Percentiles rank a stretch among this genome's conserved stretches.
These are phyloP conservation scores for Megaustenia siamemsis DNA, from an alignment of 2,888 invertebrate genomes.

Conservation along the genomic window DNA sequence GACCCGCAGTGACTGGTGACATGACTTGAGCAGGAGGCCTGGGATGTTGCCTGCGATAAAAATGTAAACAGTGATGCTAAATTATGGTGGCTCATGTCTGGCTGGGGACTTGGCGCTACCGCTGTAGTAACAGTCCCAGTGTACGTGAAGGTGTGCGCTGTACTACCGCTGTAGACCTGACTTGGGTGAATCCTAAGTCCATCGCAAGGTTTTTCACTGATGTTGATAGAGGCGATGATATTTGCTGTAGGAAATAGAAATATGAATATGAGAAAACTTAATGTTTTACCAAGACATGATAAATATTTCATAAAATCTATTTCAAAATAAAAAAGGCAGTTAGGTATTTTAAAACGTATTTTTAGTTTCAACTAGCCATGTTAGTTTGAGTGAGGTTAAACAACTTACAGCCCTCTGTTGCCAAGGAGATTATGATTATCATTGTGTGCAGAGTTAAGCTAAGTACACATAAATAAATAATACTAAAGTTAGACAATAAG, in stretches of 20 bases:
- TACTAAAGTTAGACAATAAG: not conserved
- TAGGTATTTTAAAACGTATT: too few species aligned
- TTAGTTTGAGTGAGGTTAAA: too few species aligned
- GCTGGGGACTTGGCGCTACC: conserved; percentile 74
- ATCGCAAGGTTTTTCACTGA: conserved; percentile 69
- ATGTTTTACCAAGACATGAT: not conserved
- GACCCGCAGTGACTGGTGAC: conserved; percentile 20
- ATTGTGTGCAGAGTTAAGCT: too few species aligned
- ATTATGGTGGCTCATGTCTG: conserved; percentile 63
- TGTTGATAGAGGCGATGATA: conserved; percentile 75
- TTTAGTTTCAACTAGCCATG: too few species aligned
- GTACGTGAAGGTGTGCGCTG: conserved; percentile 81
- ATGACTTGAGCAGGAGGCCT: conserved; percentile 53
- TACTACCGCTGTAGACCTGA: conserved; percentile 56
- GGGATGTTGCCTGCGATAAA: conserved; percentile 70
- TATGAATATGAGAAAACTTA: not conserved
- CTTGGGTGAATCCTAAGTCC: conserved; percentile 54
- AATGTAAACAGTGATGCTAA: conserved; percentile 73
- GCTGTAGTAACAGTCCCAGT: conserved; percentile 86
- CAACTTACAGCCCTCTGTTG: too few species aligned
- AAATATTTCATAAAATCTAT: too few species aligned
- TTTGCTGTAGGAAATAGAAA: conserved; percentile 71
- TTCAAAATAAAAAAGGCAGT: too few species aligned
- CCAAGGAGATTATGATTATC: too few species aligned
- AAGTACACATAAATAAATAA: not conserved